These are phyloP conservation scores for Chaetophractus vellerosus DNA, from an alignment of 2,797 vertebrate species.

Conservation along the genomic window DNA sequence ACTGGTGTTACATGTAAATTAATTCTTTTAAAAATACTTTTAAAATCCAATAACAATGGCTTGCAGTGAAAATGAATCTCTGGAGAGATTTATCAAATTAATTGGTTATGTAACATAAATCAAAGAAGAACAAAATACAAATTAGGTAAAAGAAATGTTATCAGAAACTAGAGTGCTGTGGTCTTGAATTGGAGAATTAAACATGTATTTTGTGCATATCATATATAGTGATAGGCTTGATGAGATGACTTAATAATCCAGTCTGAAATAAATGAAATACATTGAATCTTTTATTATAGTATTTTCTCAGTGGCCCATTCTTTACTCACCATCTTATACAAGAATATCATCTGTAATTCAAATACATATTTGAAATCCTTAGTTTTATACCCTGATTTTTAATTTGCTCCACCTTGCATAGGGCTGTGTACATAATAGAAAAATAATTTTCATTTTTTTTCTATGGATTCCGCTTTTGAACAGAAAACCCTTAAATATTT, in stretches of 20 bases:
- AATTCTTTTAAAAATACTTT: constrained; percentile 72
- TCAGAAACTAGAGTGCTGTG: constrained; percentile 74
- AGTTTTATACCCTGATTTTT: neutral
- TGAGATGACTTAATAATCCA: constrained; percentile 72
- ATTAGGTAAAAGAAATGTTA: constrained; percentile 80
- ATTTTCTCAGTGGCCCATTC: constrained; percentile 41
- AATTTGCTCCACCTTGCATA: neutral
- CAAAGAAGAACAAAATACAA: constrained; percentile 62
- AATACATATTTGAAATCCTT: neutral
- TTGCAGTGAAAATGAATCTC: constrained; percentile 76
- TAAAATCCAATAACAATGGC: constrained; percentile 77
- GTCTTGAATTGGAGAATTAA: constrained; percentile 82
- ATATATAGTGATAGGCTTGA: constrained; percentile 77
- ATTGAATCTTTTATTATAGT: constrained; percentile 68
- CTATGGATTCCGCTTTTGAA: neutral
- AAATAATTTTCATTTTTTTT: neutral
- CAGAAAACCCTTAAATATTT: too few species aligned
- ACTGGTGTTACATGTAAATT: constrained; percentile 79
- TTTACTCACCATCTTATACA: neutral
- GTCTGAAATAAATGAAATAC: constrained; percentile 19
- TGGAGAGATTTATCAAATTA: constrained; percentile 80
- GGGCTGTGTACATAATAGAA: neutral
- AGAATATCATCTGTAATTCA: neutral
- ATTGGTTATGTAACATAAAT: constrained; percentile 82
- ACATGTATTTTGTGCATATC: constrained; percentile 81